Percentiles rank a stretch among this genome's conserved stretches.
Evolutionary conservation across 2,113 vertebrate genomes (phyloP).

Genomic region (Alosa alosa): DNA sequence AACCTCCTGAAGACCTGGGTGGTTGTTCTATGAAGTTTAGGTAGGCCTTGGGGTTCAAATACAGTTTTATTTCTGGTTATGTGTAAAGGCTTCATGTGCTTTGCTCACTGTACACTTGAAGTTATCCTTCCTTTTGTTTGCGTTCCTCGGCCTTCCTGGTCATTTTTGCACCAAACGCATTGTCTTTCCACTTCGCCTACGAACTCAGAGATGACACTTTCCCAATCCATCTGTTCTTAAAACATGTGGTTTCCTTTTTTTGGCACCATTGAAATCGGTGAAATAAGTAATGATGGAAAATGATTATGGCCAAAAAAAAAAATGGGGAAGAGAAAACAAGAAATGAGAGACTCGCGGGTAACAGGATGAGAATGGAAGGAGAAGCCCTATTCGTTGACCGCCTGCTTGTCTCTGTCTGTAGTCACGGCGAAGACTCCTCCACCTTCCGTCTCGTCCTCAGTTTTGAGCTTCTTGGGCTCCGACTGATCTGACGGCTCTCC

Average conservation of each 20-base stretch:
- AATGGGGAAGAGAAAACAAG: constrained; percentile 38
- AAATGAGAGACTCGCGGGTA: constrained; percentile 44
- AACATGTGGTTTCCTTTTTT: constrained; percentile 70
- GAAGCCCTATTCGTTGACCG: constrained; percentile 74
- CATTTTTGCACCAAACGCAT: neutral
- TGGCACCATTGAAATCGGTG: constrained; percentile 84
- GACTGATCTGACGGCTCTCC: constrained; percentile 80
- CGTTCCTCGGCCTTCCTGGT: neutral
- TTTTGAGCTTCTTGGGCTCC: constrained; percentile 84
- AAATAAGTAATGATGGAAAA: constrained; percentile 42
- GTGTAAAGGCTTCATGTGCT: constrained; percentile 55
- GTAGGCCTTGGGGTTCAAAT: neutral
- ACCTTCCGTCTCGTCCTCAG: constrained; percentile 72
- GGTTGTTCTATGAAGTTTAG: neutral
- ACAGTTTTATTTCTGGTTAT: constrained; percentile 58
- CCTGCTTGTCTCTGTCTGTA: constrained; percentile 69
- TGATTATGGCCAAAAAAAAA: constrained; percentile 47
- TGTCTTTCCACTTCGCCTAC: neutral
- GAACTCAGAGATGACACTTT: neutral
- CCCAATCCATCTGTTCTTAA: neutral
- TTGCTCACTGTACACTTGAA: constrained; percentile 31
- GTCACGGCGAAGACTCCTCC: constrained; percentile 73
- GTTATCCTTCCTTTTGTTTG: neutral
- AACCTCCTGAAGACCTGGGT: constrained; percentile 57
- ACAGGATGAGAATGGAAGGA: neutral